Percentiles rank a stretch among this genome's conserved stretches.
Conservation (phyloP, 2,888 invertebrate genomes). For the Athrips mouffetella region DNA sequence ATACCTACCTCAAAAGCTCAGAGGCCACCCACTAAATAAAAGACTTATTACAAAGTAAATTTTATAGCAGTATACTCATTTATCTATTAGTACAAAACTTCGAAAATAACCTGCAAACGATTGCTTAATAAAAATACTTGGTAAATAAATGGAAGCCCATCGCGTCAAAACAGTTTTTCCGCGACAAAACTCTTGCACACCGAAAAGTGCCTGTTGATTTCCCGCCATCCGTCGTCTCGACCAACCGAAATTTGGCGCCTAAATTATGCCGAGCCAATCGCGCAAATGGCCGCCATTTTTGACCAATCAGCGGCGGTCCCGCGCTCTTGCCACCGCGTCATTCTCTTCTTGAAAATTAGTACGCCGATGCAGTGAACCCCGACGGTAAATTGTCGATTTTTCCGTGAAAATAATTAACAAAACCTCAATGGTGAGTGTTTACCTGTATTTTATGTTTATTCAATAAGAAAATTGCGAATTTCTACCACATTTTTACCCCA, state of each 20-base stretch:
- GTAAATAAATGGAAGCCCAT: conserved; percentile 46
- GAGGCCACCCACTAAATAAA: too few relatives aligned
- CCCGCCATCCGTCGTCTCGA: conserved; percentile 72
- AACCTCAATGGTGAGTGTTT: conserved; percentile 53
- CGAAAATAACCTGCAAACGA: too few relatives aligned
- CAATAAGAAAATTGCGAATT: conserved; percentile 20
- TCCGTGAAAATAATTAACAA: conserved; percentile 58
- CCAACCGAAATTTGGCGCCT: conserved; percentile 78
- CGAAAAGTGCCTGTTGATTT: conserved; percentile 68
- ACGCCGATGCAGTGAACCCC: conserved; percentile 75
- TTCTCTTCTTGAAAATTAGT: conserved; percentile 77
- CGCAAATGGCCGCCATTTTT: conserved; percentile 69
- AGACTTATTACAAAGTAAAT: too few relatives aligned
- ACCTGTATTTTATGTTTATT: conserved; percentile 28
- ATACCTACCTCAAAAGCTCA: too few relatives aligned
- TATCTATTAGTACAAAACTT: too few relatives aligned
- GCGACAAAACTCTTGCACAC: conserved; percentile 61
- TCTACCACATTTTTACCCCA: conserved; percentile 28
- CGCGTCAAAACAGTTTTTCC: conserved; percentile 70
- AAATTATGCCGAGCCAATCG: conserved; percentile 60
- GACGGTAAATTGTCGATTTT: conserved; percentile 72
- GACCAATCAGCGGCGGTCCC: conserved; percentile 67
- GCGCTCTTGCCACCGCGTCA: conserved; percentile 76
- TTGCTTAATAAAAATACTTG: conserved; percentile 30
- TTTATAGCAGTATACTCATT: too few relatives aligned